Evolutionary conservation across 2,113 vertebrate species (phyloP), one percentile per base, ranked within the genome.

Genomic region (Nesogale talazaci): DNA sequence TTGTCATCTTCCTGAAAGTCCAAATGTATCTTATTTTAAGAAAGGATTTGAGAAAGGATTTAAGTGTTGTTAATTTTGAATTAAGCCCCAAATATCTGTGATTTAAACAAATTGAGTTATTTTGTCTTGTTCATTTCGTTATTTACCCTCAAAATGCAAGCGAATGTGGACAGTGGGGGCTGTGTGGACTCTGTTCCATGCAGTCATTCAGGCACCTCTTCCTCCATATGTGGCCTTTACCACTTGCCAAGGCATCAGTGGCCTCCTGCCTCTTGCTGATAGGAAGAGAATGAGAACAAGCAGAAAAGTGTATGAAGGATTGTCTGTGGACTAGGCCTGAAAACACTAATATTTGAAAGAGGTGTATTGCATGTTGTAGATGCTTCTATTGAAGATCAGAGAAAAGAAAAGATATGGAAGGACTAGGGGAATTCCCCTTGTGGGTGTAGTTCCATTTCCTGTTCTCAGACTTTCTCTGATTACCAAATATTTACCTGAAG

Each of bases 11-110:
- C n/a, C n/a, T n/a, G n/a, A n/a, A n/a, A n/a, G n/a, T n/a, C n/a
- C n/a, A 57, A 57, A 57, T 38, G 69, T 69, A 61, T 75, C 91
- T 91, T 80, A 79, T 75, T 89, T 94, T 72, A 84, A 83, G 74
- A 25, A 57, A 80, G 14, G 52, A 20, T n/a, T n/a, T 52, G 14
- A 52, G 46, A 12, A 52, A 52, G 5, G 2, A 52, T 52, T 20
- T 34, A 63, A 20, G 2, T 16, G 56, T 52, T 63, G 34, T 23
- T 74, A 86, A 83, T 69, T 94, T 89, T 69, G 67, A 14, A 82
- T 90, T 40, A 63, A 52, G 4, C 1, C 34, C 25, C 19, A 88
- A 70, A 61, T 56, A 36, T 85, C 86, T 59, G 36, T n/a, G 82
- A 29, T 11, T 59, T 85, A 40, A 77, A 75, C 57, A 76, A 70